phyloP scores from a whole-genome alignment of 2,113 vertebrate genomes.

The Bolborhynchus lineola region DNA sequence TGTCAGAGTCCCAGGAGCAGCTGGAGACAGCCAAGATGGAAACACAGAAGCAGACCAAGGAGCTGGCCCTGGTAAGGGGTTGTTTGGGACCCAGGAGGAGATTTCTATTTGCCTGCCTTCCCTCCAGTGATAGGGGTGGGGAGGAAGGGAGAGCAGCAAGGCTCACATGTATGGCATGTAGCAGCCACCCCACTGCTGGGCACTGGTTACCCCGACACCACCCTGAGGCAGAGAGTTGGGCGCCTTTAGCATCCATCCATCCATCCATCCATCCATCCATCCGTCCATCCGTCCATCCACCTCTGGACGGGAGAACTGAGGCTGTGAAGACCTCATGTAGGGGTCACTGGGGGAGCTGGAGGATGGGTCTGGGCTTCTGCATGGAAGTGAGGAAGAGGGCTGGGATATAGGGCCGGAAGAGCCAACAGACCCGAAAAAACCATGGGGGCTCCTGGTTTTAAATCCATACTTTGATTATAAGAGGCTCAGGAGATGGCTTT shows the following conservation, averaged over 20 bases:
- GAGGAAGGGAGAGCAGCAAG: background rate
- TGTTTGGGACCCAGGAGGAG: background rate
- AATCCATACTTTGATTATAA: background rate
- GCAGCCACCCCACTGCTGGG: background rate
- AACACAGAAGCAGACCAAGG: slow-evolving; percentile 83
- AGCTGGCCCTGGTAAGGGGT: slow-evolving; percentile 82
- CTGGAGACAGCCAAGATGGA: slow-evolving; percentile 83
- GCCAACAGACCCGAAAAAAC: background rate
- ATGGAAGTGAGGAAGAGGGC: background rate
- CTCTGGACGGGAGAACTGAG: background rate
- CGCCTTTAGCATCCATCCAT: background rate
- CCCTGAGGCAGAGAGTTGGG: background rate
- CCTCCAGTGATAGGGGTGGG: background rate
- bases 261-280: background rate
- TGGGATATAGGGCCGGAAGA: background rate
- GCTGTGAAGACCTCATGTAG: background rate
- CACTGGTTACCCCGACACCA: background rate
- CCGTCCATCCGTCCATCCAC: background rate
- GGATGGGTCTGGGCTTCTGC: background rate
- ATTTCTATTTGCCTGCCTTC: background rate
- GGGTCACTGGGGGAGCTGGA: background rate
- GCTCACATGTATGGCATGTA: background rate
- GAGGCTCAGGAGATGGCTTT: background rate
- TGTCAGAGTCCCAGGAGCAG: slow-evolving; percentile 83
- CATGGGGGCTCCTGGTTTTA: background rate